A percentile compares a stretch with the other conserved stretches of the same genome.
These are phyloP conservation scores for Heteromormyrus szaboi DNA, from an alignment of 2,797 vertebrate genomes.

Conservation along the genomic window DNA sequence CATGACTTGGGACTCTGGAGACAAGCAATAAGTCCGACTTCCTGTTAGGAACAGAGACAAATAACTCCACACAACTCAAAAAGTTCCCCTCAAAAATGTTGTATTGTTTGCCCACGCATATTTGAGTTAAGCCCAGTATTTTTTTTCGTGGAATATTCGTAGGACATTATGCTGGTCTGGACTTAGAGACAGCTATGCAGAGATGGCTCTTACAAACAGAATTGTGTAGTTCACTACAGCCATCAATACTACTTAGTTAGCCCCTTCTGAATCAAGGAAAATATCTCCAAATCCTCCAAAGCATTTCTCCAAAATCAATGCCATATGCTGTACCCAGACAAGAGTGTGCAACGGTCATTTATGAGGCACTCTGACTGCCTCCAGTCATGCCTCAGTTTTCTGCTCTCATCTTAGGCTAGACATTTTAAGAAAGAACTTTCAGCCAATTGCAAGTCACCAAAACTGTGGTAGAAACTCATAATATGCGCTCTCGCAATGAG, in stretches of 20 bases:
- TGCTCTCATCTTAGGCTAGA: neutral
- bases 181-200: neutral
- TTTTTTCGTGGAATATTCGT: constrained; percentile 31
- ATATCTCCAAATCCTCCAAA: constrained; percentile 46
- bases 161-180: neutral
- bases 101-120: constrained; percentile 21
- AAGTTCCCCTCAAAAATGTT: constrained; percentile 6
- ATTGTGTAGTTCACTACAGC: neutral
- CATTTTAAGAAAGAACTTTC: neutral
- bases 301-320: constrained; percentile 54
- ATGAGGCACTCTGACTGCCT: constrained; percentile 31
- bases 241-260: neutral
- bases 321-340: constrained; percentile 54
- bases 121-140: constrained; percentile 29
- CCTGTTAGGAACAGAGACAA: constrained; percentile 36
- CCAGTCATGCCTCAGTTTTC: constrained; percentile 12
- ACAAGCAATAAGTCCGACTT: constrained; percentile 6
- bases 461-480: constrained; percentile 26
- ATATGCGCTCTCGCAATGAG: constrained; percentile 47
- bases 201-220: neutral
- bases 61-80: constrained; percentile 16
- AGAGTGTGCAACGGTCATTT: constrained; percentile 40
- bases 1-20: constrained; percentile 26
- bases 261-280: constrained; percentile 46
- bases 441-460: constrained; percentile 18